These are phyloP conservation scores for Calephelis virginiensis DNA, from an alignment of 1,140 invertebrate genomes.

Conservation along the genomic window DNA sequence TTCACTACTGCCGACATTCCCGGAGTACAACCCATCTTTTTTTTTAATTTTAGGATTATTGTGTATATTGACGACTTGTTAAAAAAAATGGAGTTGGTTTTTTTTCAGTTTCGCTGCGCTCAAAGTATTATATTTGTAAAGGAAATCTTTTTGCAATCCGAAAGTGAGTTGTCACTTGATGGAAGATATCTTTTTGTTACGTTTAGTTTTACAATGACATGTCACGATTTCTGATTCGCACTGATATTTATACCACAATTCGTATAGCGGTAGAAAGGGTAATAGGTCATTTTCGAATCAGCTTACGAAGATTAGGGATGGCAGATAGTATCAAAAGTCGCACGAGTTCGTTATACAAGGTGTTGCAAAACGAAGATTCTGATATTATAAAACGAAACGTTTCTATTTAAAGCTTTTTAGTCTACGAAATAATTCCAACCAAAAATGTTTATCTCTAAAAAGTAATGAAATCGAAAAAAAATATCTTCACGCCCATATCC, in stretches of 20 bases:
- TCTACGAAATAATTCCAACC: too few relatives aligned
- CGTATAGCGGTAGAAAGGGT: background rate
- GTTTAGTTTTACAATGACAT: constrained; percentile 27
- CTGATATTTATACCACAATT: constrained; percentile 19
- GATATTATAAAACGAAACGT: background rate
- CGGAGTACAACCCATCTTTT: too few relatives aligned
- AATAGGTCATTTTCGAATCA: background rate
- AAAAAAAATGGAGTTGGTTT: too few relatives aligned
- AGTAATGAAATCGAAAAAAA: too few relatives aligned
- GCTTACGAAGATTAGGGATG: background rate
- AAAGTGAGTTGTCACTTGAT: background rate
- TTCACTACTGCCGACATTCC: too few relatives aligned
- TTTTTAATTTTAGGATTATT: too few relatives aligned
- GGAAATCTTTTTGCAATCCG: constrained; percentile 1
- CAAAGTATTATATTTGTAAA: background rate
- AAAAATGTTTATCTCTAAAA: too few relatives aligned
- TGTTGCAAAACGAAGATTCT: background rate
- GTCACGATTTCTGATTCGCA: constrained; percentile 35
- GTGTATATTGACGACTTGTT: too few relatives aligned
- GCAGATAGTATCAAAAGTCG: background rate
- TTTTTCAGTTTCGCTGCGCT: too few relatives aligned
- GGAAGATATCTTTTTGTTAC: background rate
- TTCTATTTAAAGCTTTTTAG: too few relatives aligned
- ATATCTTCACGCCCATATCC: too few relatives aligned
- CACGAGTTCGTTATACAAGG: background rate